Conservation (phyloP, 1,140 invertebrate species). For the Trichogramma pretiosum region DNA sequence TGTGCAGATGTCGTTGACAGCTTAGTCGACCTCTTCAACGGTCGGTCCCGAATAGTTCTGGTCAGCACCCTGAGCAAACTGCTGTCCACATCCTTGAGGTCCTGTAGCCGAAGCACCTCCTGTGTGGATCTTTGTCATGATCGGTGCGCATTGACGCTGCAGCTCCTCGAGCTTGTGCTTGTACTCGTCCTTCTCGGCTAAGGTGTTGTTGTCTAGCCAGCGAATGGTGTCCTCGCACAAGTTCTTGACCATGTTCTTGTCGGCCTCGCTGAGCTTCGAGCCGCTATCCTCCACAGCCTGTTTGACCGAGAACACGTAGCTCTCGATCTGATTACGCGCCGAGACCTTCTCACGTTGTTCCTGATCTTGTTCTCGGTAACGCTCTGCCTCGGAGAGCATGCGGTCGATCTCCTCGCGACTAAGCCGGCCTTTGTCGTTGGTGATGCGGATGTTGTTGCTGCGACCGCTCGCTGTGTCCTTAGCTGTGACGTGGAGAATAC, state of each 20-base stretch:
- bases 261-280: slow-evolving; percentile 26
- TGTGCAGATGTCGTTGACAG: neutral
- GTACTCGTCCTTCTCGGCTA: slow-evolving; percentile 70
- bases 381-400: slow-evolving; percentile 77
- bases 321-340: slow-evolving; percentile 60
- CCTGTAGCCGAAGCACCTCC: slow-evolving; percentile 30
- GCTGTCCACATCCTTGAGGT: slow-evolving; percentile 28
- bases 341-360: slow-evolving; percentile 50
- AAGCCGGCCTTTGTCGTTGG: slow-evolving; percentile 86
- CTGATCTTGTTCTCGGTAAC: slow-evolving; percentile 53
- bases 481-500: slow-evolving; percentile 72
- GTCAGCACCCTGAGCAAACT: slow-evolving; percentile 18
- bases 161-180: slow-evolving; percentile 66
- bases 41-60: slow-evolving; percentile 43
- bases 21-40: slow-evolving; percentile 56
- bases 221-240: slow-evolving; percentile 43
- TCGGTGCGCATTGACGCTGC: slow-evolving; percentile 60
- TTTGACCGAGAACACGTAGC: slow-evolving; percentile 62
- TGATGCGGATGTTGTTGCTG: slow-evolving; percentile 72
- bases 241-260: slow-evolving; percentile 25
- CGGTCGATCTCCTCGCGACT: slow-evolving; percentile 85
- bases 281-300: slow-evolving; percentile 40
- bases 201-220: slow-evolving; percentile 56
- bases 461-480: slow-evolving; percentile 68
- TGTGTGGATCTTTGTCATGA: slow-evolving; percentile 70